Evolutionary conservation across 2,888 invertebrate species (phyloP).

Genomic region (Epirrita christyi): DNA sequence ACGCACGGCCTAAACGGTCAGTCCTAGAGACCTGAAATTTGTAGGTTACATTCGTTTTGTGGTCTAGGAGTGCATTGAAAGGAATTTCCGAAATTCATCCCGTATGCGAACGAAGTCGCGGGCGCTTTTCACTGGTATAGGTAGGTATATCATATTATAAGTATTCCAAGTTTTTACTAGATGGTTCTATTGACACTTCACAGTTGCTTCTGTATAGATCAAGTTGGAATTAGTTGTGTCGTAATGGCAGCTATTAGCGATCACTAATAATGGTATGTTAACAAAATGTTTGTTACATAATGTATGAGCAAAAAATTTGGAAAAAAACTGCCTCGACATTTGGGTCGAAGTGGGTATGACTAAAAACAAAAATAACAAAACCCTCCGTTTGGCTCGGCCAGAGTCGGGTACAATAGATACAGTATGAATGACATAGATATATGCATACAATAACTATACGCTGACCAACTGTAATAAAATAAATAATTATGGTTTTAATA

Average conservation of each 20-base stretch:
- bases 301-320: constrained; percentile 57
- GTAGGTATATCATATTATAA: no score
- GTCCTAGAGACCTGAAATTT: no score
- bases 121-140: no score
- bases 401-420: constrained; percentile 43
- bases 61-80: no score
- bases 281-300: constrained; percentile 46
- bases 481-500: constrained; percentile 31
- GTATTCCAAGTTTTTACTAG: no score
- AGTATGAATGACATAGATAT: constrained; percentile 47
- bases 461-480: constrained; percentile 35
- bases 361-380: constrained; percentile 33
- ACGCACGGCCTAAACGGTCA: no score
- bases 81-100: no score
- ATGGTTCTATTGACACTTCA: background rate
- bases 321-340: constrained; percentile 62
- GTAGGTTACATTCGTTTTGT: no score
- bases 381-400: background rate
- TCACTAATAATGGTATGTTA: constrained; percentile 57
- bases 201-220: constrained; percentile 48
- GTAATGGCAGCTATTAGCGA: constrained; percentile 51
- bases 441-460: constrained; percentile 43
- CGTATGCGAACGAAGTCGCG: no score
- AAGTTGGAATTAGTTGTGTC: constrained; percentile 40
- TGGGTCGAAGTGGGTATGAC: constrained; percentile 56